phyloP scores from a whole-genome alignment of 2,113 vertebrate genomes.

The Pontoporia blainvillei region DNA sequence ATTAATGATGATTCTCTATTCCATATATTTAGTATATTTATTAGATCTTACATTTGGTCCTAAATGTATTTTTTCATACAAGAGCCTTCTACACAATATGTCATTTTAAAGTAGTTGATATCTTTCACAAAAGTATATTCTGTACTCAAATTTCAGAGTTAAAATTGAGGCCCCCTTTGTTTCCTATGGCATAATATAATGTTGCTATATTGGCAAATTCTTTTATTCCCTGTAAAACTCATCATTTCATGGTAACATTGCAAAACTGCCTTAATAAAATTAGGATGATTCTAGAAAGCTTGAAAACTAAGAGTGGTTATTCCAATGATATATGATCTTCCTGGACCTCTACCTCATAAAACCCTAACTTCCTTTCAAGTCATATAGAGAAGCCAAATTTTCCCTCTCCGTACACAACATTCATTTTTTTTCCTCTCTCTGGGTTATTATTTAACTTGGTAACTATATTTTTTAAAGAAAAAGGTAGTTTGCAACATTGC shows the following conservation, averaged over 20 bases:
- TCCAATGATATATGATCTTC: constrained; percentile 47
- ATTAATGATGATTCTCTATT: neutral
- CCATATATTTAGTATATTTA: neutral
- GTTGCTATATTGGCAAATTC: constrained; percentile 41
- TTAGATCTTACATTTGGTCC: neutral
- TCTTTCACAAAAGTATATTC: neutral
- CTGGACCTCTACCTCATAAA: constrained; percentile 46
- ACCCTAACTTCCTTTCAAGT: constrained; percentile 48
- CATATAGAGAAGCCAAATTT: constrained; percentile 31
- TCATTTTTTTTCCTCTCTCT: constrained; percentile 29
- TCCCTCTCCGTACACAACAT: constrained; percentile 45
- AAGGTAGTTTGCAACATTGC: constrained; percentile 48
- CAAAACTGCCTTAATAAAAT: constrained; percentile 45
- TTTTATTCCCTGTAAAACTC: constrained; percentile 22
- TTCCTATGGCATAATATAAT: neutral
- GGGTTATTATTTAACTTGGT: constrained; percentile 66
- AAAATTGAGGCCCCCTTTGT: neutral
- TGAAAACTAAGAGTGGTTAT: constrained; percentile 38
- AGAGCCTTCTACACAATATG: neutral
- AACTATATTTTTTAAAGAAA: constrained; percentile 68
- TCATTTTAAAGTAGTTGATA: neutral
- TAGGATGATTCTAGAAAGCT: constrained; percentile 38
- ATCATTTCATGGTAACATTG: constrained; percentile 28
- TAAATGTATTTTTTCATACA: neutral
- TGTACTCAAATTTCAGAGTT: neutral